phyloP scores from a whole-genome alignment of 2,888 invertebrate species.

The Lepidochrysops patricia region DNA sequence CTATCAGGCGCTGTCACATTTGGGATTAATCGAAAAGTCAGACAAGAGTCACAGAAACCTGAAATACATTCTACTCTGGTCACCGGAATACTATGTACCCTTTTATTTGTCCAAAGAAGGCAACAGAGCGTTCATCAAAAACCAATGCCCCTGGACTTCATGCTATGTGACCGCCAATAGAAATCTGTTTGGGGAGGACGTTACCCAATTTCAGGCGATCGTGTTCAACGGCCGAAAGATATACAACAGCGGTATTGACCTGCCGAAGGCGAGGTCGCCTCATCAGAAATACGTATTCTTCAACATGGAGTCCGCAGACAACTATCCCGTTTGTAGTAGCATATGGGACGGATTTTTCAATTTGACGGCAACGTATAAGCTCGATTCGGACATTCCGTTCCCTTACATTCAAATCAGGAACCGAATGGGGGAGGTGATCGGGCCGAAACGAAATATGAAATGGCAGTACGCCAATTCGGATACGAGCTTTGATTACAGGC shows the following conservation, averaged over 20 bases:
- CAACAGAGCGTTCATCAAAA: slow-evolving; percentile 43
- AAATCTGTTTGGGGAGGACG: slow-evolving; percentile 36
- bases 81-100: slow-evolving; percentile 38
- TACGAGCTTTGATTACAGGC: slow-evolving; percentile 30
- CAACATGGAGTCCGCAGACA: slow-evolving; percentile 55
- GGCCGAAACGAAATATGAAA: slow-evolving; percentile 41
- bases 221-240: slow-evolving; percentile 53
- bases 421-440: slow-evolving; percentile 37
- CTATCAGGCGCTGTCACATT: not conserved
- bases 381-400: slow-evolving; percentile 53
- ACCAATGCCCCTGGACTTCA: slow-evolving; percentile 46
- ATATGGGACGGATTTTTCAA: slow-evolving; percentile 54
- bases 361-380: slow-evolving; percentile 57
- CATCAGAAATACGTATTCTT: slow-evolving; percentile 57
- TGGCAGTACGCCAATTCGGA: slow-evolving; percentile 33
- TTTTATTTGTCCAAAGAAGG: slow-evolving; percentile 43
- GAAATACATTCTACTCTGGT: slow-evolving; percentile 57
- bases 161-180: slow-evolving; percentile 49
- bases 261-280: slow-evolving; percentile 38
- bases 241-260: slow-evolving; percentile 19
- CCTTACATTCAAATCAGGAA: slow-evolving; percentile 48
- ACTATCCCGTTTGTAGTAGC: slow-evolving; percentile 44
- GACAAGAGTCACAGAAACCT: slow-evolving; percentile 37
- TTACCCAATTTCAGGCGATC: slow-evolving; percentile 47
- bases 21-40: slow-evolving; percentile 29